Base-by-base conservation (phyloP, 1,140 invertebrate species). In the Musca domestica region DNA sequence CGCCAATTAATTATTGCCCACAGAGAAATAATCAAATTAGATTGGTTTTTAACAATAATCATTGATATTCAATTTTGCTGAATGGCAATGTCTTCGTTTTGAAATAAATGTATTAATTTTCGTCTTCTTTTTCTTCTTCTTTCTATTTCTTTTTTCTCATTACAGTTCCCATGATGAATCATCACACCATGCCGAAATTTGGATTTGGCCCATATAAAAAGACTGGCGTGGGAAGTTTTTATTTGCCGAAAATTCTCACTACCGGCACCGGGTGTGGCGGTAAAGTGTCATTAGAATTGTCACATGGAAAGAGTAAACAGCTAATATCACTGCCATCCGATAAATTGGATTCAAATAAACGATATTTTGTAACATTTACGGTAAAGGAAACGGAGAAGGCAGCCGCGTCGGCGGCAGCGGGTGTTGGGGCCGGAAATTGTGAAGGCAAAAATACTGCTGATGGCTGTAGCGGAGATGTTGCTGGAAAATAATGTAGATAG, bases 301-400 rank as follows among this genome's bases (percentile, higher is more conserved):
- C 88, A 65, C 90, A 92, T 73, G 92, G 92, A 17, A 87, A 88
- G 48, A 91, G 92, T 73, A 91, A 91, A 75, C 91, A 94, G 82
- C 75, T 94, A 69, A 93, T 95, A 75, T 89, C 92, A 74, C 84
- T 95, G 79, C 93, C 93, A 34, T 88, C 92, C 68, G 92, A 95
- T 75, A 89, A 87, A 80, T 81, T 95, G 73, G 92, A 95, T 78
- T 91, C 90, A 75, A 93, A 92, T 75, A 95, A 94, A 83, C 87
- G 92, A 74, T 95, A 95, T 81, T 94, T 92, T 77, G 92, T 95
- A 58, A 94, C 92, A 19, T 94, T 95, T 74, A 94, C 92, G 14
- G 92, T 95, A 15, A 92, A 91, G 78, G 91, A 90, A 34, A 77
- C 78, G 27, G 72, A 74, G 46, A 65, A 68, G 17, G 66, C 66